Evolutionary conservation across 2,113 vertebrate genomes (phyloP).

Genomic region (Malurus alboscapulatus): DNA sequence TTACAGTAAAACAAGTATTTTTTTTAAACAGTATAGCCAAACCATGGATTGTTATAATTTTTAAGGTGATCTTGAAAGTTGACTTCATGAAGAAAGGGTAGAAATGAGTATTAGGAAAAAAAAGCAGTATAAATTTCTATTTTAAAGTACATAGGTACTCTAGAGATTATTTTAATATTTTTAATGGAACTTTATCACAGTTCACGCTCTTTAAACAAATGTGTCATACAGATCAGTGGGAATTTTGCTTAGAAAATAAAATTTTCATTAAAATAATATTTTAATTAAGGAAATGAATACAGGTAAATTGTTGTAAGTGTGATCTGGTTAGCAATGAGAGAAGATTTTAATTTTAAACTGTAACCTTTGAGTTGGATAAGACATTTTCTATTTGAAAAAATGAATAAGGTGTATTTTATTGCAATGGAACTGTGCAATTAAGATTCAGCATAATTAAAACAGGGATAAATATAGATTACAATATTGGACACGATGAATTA

Average conservation of each 20-base stretch:
- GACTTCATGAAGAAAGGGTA: background rate
- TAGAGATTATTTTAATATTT: background rate
- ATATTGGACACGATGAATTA: constrained; percentile 63
- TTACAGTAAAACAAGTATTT: background rate
- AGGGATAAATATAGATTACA: constrained; percentile 62
- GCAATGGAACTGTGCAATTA: constrained; percentile 64
- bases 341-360: constrained; percentile 44
- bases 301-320: background rate
- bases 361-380: constrained; percentile 14
- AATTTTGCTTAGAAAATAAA: background rate
- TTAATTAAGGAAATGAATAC: constrained; percentile 20
- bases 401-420: constrained; percentile 52
- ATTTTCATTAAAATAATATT: background rate
- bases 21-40: background rate
- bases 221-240: background rate
- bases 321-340: background rate
- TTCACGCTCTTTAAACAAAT: background rate
- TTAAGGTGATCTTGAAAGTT: background rate
- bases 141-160: background rate
- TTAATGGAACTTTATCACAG: background rate
- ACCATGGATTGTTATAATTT: background rate
- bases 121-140: background rate
- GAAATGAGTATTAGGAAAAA: background rate
- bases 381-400: constrained; percentile 21
- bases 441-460: constrained; percentile 70